Base-by-base conservation (phyloP, 2,113 vertebrate species). In the Sceloporus undulatus region DNA sequence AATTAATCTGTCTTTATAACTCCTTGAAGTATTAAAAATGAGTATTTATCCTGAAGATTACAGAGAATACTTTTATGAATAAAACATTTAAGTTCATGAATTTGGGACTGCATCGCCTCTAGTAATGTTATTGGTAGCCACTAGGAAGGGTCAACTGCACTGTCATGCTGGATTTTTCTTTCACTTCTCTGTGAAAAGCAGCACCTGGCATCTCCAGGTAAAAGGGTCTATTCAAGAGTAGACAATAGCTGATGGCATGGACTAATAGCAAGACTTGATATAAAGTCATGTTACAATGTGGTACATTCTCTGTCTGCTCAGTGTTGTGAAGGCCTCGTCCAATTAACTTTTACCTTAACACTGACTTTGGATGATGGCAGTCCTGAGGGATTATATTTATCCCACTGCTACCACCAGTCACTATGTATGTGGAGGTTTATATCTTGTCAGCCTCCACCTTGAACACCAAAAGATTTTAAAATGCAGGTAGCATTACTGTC, bases 61-160 rank as follows among this genome's bases (percentile, higher is more conserved):
- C 25, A 29, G 10, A 87, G 79, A 82, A 65, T 48, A 81, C 34
- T 48, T 82, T 82, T 82, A 82, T 82, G 86, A 87, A 87, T 80
- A 85, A 85, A 85, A 71, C 68, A 81, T 80, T 75, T 21, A 85
- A 62, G 21, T 66, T 54, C 52, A 73, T 62, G 66, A 87, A 87
- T 76, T 76, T 52, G 3, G 18, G 27, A 54, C 29, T 74, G 38
- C 19, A 62, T 87, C 75, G 25, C 38, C 34, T 62, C 3, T 74
- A 65, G 34, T 81, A 73, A 16, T 27, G 75, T 81, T 80, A 19
- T 42, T 56, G 73, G 21, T 25, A 38, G 18, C 23, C 52, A 29
- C 25, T 75, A 34, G 74, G 29, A 75, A 18, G 19, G 40, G 59
- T 82, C 54, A 13, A 65, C 21, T 62, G 7, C 68, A 18, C 74